Conservation (phyloP, 2,113 vertebrate genomes). For the Cnemophilus loriae region DNA sequence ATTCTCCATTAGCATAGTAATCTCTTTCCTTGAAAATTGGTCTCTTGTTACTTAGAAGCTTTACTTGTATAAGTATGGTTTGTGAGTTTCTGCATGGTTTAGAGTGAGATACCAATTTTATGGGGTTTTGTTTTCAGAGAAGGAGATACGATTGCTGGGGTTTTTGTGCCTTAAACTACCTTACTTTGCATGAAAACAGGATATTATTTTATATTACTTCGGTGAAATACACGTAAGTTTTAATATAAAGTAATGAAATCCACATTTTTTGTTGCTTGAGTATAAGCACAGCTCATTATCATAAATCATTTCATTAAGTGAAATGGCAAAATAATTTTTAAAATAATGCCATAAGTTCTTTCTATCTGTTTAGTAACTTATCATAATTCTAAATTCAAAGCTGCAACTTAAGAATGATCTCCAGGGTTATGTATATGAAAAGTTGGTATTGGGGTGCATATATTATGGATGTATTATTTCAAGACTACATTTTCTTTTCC, state of each 20-base stretch:
- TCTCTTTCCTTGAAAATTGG: neutral
- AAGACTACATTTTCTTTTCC: neutral
- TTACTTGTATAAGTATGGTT: neutral
- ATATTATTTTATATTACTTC: neutral
- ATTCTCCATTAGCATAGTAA: neutral
- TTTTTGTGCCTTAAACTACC: neutral
- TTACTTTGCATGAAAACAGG: neutral
- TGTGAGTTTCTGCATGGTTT: neutral
- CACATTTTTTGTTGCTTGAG: neutral
- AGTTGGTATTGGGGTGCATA: neutral
- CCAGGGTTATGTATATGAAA: neutral
- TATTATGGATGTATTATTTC: neutral
- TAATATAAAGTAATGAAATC: neutral
- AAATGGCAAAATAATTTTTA: neutral
- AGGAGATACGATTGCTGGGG: rapidly evolving
- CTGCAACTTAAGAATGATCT: neutral
- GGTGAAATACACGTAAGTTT: neutral
- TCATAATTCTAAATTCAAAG: neutral
- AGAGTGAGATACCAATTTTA: neutral
- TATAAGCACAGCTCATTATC: neutral
- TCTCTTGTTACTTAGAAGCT: neutral
- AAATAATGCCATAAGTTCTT: neutral
- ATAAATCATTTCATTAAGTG: neutral
- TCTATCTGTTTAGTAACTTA: neutral
- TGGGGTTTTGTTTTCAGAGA: neutral